Percentiles rank a stretch among this genome's conserved stretches.
Conservation (phyloP, 2,797 vertebrate species). For the Clarias laeviceps region DNA sequence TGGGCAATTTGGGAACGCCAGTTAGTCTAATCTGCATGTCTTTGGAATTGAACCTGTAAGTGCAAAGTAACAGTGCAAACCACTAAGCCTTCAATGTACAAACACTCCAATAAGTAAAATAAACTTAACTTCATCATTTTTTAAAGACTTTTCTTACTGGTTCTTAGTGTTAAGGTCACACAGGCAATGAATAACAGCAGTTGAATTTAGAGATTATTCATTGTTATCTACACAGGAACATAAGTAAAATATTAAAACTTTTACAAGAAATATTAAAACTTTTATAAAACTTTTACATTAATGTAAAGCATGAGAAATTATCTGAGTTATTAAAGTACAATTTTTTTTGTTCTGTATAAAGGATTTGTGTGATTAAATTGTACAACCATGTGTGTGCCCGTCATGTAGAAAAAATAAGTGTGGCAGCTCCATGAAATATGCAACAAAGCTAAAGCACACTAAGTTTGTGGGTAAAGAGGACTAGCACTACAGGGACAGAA, state of each 20-base stretch:
- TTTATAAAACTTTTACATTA: neutral
- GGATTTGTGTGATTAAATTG: slow-evolving; percentile 6
- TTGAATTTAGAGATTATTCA: neutral
- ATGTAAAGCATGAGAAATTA: neutral
- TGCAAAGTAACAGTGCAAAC: too few relatives aligned
- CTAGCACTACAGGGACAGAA: slow-evolving; percentile 1
- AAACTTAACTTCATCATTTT: too few relatives aligned
- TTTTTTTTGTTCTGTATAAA: neutral
- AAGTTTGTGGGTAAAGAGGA: neutral
- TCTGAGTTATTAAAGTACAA: neutral
- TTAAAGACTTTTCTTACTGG: too few relatives aligned
- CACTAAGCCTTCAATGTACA: too few relatives aligned
- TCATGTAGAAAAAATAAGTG: neutral
- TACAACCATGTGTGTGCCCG: neutral
- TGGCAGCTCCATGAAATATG: slow-evolving; percentile 38
- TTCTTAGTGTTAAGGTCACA: neutral
- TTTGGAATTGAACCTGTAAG: too few relatives aligned
- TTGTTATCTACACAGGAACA: neutral
- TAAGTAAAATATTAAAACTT: neutral
- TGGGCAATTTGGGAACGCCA: too few relatives aligned
- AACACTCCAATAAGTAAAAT: too few relatives aligned
- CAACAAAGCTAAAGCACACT: slow-evolving; percentile 32
- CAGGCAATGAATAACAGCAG: neutral
- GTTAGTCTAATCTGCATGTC: too few relatives aligned
- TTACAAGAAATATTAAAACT: neutral